These are phyloP conservation scores for Nerophis ophidion DNA, from an alignment of 2,113 vertebrate genomes.

Conservation along the genomic window DNA sequence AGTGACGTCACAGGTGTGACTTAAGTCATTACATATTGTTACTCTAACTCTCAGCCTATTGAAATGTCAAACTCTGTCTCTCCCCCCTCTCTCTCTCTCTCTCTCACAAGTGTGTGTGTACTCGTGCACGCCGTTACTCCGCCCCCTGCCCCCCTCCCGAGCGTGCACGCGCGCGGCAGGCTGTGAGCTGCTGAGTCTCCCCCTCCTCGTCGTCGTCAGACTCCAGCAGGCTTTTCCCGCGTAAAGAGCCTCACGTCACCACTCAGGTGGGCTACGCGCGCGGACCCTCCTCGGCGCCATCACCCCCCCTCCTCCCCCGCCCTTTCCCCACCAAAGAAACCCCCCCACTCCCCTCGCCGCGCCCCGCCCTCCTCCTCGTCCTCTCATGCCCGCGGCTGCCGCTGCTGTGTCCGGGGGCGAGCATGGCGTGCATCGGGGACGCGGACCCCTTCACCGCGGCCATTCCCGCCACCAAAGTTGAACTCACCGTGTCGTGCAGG, in stretches of 20 bases:
- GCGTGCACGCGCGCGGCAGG: no score
- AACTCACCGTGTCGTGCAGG: constrained; percentile 92
- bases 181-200: neutral
- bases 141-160: no score
- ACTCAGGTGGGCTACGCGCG: neutral
- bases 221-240: neutral
- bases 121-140: no score
- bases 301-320: neutral
- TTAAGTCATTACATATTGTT: neutral
- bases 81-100: neutral
- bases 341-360: no score
- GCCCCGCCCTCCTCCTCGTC: neutral
- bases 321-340: no score
- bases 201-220: neutral
- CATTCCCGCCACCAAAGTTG: constrained; percentile 93
- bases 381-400: constrained; percentile 42
- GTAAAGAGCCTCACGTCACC: neutral
- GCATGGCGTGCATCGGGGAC: constrained; percentile 85
- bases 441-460: constrained; percentile 83
- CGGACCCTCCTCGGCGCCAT: neutral
- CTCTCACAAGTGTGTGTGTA: no score
- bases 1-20: neutral
- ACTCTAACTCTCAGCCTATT: neutral
- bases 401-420: constrained; percentile 48
- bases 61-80: neutral